These are phyloP conservation scores for Holcopasites calliopsidis DNA, from an alignment of 1,140 invertebrate genomes.

Conservation along the genomic window DNA sequence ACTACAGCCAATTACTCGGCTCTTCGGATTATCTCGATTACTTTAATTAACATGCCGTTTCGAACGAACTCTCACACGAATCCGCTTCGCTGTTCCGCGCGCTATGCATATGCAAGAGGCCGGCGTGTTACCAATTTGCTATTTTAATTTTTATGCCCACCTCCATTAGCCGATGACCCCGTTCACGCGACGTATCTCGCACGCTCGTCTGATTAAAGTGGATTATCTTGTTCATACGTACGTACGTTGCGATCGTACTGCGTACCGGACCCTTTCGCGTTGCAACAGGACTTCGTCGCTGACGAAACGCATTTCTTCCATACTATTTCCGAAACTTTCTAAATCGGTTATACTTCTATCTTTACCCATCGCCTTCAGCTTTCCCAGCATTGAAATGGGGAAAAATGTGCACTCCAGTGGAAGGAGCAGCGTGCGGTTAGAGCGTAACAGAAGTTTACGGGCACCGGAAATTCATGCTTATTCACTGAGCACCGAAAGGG, in stretches of 20 bases:
- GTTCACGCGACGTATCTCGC: conserved; percentile 17
- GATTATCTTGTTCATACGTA: background rate
- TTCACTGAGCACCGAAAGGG: conserved; percentile 77
- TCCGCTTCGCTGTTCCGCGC: background rate
- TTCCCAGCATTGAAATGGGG: background rate
- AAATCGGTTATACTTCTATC: background rate
- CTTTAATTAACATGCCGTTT: conserved; percentile 50
- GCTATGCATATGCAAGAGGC: conserved; percentile 25
- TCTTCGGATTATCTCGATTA: conserved; percentile 52
- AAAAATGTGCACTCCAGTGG: background rate
- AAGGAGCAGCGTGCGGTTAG: conserved; percentile 17
- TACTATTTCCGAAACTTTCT: too few relatives aligned
- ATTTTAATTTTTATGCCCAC: conserved; percentile 47
- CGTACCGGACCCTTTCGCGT: background rate
- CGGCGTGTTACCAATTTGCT: conserved; percentile 32
- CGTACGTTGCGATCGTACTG: background rate
- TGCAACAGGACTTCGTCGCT: background rate
- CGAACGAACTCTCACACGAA: conserved; percentile 26
- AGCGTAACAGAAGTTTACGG: conserved; percentile 61
- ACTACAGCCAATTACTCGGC: conserved; percentile 41
- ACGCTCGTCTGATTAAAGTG: conserved; percentile 18
- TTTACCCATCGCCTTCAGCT: background rate
- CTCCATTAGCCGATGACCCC: conserved; percentile 30
- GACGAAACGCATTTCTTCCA: background rate
- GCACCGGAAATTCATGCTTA: conserved; percentile 78